phyloP scores from a whole-genome alignment of 2,797 vertebrate species.

The Orestias chungarensis region DNA sequence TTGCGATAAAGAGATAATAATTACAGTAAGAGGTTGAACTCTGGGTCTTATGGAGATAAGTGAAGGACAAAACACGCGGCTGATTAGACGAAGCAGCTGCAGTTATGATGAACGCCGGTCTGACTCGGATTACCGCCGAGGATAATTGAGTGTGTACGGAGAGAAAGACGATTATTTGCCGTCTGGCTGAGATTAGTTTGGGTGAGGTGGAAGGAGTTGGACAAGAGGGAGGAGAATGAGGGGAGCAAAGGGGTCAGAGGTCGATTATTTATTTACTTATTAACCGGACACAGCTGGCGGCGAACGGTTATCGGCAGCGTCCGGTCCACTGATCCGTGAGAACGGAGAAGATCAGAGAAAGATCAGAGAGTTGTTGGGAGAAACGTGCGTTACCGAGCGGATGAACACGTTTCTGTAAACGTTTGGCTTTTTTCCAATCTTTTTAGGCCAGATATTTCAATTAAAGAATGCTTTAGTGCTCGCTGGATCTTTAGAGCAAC shows the following conservation, averaged over 20 bases:
- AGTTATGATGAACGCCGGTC: conserved; percentile 36
- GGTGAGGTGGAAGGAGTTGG: conserved; percentile 28
- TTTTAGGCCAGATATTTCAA: background rate
- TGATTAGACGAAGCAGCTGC: conserved; percentile 47
- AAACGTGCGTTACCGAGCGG: conserved; percentile 22
- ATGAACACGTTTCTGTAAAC: no score
- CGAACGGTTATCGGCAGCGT: conserved; percentile 55
- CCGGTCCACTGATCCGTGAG: conserved; percentile 32
- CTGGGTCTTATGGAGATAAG: conserved; percentile 35
- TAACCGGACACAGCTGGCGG: conserved; percentile 48
- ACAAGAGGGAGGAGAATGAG: background rate
- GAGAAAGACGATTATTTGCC: conserved; percentile 45
- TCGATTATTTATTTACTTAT: no score
- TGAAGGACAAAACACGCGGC: conserved; percentile 46
- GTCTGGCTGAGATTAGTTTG: conserved; percentile 26
- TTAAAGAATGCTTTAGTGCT: background rate
- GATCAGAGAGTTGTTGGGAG: conserved; percentile 27
- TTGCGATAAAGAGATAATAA: conserved; percentile 38
- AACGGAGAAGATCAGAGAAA: conserved; percentile 31
- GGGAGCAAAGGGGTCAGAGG: background rate
- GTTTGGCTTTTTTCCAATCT: background rate
- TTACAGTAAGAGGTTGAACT: conserved; percentile 42
- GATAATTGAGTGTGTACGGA: conserved; percentile 65
- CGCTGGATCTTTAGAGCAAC: no score
- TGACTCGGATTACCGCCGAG: conserved; percentile 39